Percentiles rank a stretch among this genome's conserved stretches.
These are phyloP conservation scores for Venusia cambrica DNA, from an alignment of 2,888 invertebrate species.

Conservation along the genomic window DNA sequence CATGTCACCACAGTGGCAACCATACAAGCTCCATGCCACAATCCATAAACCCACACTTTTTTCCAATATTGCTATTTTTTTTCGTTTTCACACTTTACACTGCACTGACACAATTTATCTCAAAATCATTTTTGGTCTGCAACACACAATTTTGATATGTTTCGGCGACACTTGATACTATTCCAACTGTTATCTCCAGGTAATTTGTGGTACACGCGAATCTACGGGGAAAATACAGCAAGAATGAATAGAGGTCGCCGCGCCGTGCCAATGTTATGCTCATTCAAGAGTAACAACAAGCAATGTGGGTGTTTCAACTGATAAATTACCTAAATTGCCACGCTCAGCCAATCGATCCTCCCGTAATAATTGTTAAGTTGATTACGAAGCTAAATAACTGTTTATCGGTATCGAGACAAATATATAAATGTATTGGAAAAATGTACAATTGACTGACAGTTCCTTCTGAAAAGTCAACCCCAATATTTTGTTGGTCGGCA, in stretches of 20 bases:
- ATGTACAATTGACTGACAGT: conserved; percentile 75
- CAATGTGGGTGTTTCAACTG: conserved; percentile 60
- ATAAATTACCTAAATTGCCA: conserved; percentile 51
- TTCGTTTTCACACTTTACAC: conserved; percentile 60
- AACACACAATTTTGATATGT: conserved; percentile 59
- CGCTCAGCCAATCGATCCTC: conserved; percentile 40
- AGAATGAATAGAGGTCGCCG: conserved; percentile 69
- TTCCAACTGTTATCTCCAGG: conserved; percentile 24
- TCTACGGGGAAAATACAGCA: conserved; percentile 50
- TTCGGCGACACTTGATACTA: conserved; percentile 61
- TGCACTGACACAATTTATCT: conserved; percentile 76
- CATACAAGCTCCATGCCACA: conserved; percentile 63
- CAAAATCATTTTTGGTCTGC: conserved; percentile 78
- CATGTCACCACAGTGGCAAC: conserved; percentile 72
- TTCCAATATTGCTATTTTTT: conserved; percentile 58
- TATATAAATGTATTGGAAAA: conserved; percentile 59
- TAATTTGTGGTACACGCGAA: conserved; percentile 42
- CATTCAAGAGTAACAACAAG: conserved; percentile 78
- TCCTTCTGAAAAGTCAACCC: conserved; percentile 73
- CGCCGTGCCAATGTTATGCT: conserved; percentile 75
- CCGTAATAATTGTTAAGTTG: conserved; percentile 30
- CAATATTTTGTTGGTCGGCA: conserved; percentile 69
- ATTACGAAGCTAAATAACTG: conserved; percentile 29
- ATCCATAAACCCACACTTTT: conserved; percentile 54
- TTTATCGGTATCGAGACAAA: conserved; percentile 41